Base-by-base conservation (phyloP, 2,888 invertebrate species). In the Spatulosminthurus flaviceps region DNA sequence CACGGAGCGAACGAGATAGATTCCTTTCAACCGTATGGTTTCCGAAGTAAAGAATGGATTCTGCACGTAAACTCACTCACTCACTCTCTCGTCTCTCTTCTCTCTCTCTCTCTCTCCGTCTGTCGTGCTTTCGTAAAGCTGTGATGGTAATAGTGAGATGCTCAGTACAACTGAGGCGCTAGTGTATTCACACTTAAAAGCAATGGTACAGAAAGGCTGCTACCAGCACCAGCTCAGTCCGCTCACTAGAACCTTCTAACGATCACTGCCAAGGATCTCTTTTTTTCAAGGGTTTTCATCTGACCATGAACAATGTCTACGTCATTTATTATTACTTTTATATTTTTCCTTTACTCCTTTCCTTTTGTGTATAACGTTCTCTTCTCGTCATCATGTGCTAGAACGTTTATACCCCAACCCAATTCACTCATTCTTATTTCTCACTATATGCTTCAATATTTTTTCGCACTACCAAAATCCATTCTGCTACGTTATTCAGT, bases 261-360 rank as follows among this genome's bases (percentile, higher is more conserved):
- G 51, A 51, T 51, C 51, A 51, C 51, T 51, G 51, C 51, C 51
- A 51, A 51, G 51, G 51, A 51, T 51, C 16, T 51, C 51, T 51
- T 51, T 51, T 34, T 51, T 51, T 51, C 51, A 51, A 51, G 51
- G 51, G 51, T 51, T 51, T 51, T 51, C 16, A 51, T 51, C 51
- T 51, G 51, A 51, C 51, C 51, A 51, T 51, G 51, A 51, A 51
- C 34, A 51, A 51, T 19, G 51, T 51, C 51, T 13, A 51, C 51
- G 51, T 51, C 51, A 51, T n/a, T 51, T 51, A 51, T 51, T n/a
- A 51, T 51, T n/a, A 19, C 51, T 51, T 19, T 2, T 51, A 13
- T 51, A 41, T 41, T 9, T 41, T 13, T 51, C 51, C 51, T 51
- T 2, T 51, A 5, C 51, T 51, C 16, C n/a, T 19, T 51, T 19